A percentile compares a stretch with the other conserved stretches of the same genome.
These are phyloP conservation scores for Clarias laeviceps DNA, from an alignment of 2,797 vertebrate species.

Conservation along the genomic window DNA sequence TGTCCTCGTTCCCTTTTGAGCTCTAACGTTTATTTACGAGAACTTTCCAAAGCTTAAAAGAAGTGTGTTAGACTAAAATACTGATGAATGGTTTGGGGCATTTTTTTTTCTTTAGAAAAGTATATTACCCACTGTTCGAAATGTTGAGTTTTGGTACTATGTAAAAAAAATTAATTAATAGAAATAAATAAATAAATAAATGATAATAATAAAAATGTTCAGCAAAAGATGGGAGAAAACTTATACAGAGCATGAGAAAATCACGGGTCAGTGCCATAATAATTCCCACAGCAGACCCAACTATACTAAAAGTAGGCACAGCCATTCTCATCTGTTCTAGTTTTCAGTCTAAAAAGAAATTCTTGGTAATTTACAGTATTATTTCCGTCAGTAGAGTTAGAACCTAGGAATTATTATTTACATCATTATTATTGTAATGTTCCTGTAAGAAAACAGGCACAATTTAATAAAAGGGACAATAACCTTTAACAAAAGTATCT, in stretches of 20 bases:
- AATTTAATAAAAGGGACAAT: not conserved
- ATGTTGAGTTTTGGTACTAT: not conserved
- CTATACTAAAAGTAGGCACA: constrained; percentile 21
- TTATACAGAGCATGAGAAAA: constrained; percentile 20
- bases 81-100: not conserved
- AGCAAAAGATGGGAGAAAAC: not conserved
- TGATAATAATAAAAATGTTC: not conserved
- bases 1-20: constrained; percentile 8
- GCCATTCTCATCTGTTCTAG: not conserved
- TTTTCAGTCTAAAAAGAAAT: not conserved
- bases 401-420: not conserved
- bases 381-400: not conserved
- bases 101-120: not conserved
- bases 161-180: not conserved
- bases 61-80: not conserved
- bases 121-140: not conserved
- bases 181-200: too few species aligned
- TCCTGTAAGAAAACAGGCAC: not conserved
- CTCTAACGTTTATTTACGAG: not conserved
- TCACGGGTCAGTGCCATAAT: not conserved
- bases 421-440: not conserved
- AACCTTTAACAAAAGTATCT: not conserved
- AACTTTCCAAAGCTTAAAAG: not conserved
- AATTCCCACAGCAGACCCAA: not conserved
- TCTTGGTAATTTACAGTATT: not conserved